Base-by-base conservation (phyloP, 2,113 vertebrate species). In the Ammospiza nelsoni region DNA sequence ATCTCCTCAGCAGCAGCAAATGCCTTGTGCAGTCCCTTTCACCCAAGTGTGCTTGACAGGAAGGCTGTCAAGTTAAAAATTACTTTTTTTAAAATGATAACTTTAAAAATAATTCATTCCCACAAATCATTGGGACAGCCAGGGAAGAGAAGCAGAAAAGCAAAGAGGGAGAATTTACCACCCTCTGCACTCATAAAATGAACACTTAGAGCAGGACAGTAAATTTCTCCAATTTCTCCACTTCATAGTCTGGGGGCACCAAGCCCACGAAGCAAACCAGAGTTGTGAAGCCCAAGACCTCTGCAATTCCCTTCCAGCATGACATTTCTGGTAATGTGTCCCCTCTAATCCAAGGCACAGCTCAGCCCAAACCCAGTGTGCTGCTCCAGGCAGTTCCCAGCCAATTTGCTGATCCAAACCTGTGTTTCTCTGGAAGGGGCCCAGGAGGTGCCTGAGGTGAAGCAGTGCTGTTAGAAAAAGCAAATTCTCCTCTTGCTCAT, bases 91-190 rank as follows among this genome's bases (percentile, higher is more conserved):
- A 14, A 1, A 19, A 78, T 87, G 55, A 22, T 31, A 92, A 69
- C n/a, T 92, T 87, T 46, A 80, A 92, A 94, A 94, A 83, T 44
- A 92, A 95, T 92, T 93, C 39, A 80, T 86, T 92, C 67, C 59
- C 35, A 91, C 84, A 96, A 95, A 94, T 76, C 91, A 83, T 17
- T 35, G 28, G 29, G 48, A 78, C 48, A 90, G 59, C 33, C 41
- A 55, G 9, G 24, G 39, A 91, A 80, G 41, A 81, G 51, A 79
- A 85, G 78, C 33, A 43, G 31, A 68, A 94, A 89, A 82, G 62
- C 61, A 37, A 81, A 81, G 6, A 22, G 22, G 15, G 44, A 81
- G 58, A 77, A 89, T 83, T 89, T 76, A 87, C 81, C 82, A 74
- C 67, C 29, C 33, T 52, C 10, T 1, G 1, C 4, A 9, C 17